phyloP scores from a whole-genome alignment of 2,113 vertebrate species.

The Taurulus bubalis region DNA sequence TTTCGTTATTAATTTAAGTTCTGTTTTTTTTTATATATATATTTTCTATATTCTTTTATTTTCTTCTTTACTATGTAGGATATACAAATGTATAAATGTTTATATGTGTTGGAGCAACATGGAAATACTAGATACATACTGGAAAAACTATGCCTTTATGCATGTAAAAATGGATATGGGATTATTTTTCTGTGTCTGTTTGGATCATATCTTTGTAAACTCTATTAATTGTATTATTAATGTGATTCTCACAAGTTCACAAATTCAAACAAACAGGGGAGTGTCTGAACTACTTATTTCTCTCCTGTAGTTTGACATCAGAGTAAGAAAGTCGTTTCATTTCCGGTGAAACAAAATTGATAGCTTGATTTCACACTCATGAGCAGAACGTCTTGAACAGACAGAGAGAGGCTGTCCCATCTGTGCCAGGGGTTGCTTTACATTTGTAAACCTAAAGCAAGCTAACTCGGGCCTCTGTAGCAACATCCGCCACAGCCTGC shows the following conservation, averaged over 20 bases:
- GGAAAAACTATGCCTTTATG: not conserved
- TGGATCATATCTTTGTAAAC: not conserved
- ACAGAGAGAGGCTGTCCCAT: conserved; percentile 28
- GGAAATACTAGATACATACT: not conserved
- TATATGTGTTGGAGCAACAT: not conserved
- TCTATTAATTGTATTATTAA: not conserved
- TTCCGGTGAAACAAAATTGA: not conserved
- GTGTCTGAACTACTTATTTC: not conserved
- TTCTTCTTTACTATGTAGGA: not conserved
- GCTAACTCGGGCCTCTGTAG: conserved; percentile 54
- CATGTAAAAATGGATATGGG: not conserved
- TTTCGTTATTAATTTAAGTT: not conserved
- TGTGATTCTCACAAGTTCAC: not conserved
- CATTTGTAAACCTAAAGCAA: conserved; percentile 53
- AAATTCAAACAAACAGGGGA: not conserved
- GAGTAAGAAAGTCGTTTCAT: not conserved
- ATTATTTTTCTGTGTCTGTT: not conserved
- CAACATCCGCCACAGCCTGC: conserved; percentile 63
- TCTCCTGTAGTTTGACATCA: not conserved
- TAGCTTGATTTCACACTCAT: not conserved
- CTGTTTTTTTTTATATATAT: not conserved
- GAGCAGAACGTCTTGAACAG: conserved; percentile 22
- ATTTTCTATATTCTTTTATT: not conserved
- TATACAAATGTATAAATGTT: not conserved
- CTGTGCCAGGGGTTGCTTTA: conserved; percentile 42